A percentile compares a stretch with the other conserved stretches of the same genome.
Evolutionary conservation across 2,888 invertebrate genomes (phyloP).

Genomic region (Conomelus anceps): DNA sequence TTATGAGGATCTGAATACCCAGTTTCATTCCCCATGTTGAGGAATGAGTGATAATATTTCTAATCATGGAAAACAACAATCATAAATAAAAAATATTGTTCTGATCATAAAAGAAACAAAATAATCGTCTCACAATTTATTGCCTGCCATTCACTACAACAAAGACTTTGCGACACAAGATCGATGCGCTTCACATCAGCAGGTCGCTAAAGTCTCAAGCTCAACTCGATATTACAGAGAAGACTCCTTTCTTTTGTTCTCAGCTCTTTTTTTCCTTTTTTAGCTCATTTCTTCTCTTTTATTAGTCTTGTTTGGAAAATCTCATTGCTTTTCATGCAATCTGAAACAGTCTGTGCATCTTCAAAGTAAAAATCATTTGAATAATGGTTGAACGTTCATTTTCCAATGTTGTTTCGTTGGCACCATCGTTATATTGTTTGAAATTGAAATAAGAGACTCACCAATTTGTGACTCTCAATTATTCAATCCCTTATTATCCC

Average conservation of each 20-base stretch:
- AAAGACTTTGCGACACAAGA: neutral
- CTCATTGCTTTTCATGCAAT: too few relatives aligned
- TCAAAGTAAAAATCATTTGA: neutral
- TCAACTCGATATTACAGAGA: neutral
- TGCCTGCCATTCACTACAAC: neutral
- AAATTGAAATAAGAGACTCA: neutral
- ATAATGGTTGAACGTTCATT: neutral
- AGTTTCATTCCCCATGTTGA: too few relatives aligned
- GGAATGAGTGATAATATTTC: too few relatives aligned
- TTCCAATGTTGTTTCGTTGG: neutral
- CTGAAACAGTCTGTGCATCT: too few relatives aligned
- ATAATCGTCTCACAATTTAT: neutral
- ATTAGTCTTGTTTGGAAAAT: neutral
- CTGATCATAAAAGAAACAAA: neutral
- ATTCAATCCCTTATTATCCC: too few relatives aligned
- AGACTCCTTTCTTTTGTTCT: neutral
- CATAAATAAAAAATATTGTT: neutral
- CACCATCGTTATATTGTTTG: neutral
- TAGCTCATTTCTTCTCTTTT: too few relatives aligned
- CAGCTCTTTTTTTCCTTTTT: neutral
- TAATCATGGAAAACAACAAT: too few relatives aligned
- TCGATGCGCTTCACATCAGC: neutral
- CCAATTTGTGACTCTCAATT: too few relatives aligned
- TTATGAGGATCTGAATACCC: too few relatives aligned
- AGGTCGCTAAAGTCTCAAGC: neutral